Evolutionary conservation across 2,797 vertebrate genomes (phyloP).

Genomic region (Galago senegalensis): DNA sequence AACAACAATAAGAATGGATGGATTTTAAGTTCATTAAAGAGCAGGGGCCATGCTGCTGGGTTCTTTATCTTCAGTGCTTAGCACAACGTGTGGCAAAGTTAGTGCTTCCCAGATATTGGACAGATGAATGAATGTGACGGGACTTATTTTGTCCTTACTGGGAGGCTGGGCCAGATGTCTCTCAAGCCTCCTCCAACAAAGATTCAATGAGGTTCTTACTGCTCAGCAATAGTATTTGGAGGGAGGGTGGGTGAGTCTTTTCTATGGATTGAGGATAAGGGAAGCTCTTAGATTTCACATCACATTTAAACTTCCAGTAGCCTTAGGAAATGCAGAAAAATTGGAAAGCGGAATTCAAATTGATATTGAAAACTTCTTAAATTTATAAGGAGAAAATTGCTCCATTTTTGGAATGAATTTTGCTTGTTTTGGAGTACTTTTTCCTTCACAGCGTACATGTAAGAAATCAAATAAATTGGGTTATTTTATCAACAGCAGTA

Average conservation of each 20-base stretch:
- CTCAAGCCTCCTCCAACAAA: background rate
- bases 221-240: background rate
- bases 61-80: background rate
- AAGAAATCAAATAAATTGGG: conserved; percentile 16
- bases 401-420: conserved; percentile 19
- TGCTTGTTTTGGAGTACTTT: conserved; percentile 43
- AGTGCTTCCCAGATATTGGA: background rate
- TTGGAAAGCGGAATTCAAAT: background rate
- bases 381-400: conserved; percentile 40
- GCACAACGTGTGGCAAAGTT: background rate
- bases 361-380: conserved; percentile 33
- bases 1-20: background rate
- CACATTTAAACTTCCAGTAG: background rate
- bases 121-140: background rate
- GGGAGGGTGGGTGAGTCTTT: background rate
- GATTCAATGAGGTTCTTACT: background rate
- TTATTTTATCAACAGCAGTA: background rate
- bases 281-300: background rate
- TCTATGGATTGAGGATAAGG: background rate
- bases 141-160: background rate
- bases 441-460: background rate
- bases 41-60: background rate
- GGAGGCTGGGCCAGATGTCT: background rate
- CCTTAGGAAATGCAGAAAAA: background rate
- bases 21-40: background rate